Percentiles rank a stretch among this genome's conserved stretches.
Conservation (phyloP, 2,113 vertebrate species). For the Blennius ocellaris region DNA sequence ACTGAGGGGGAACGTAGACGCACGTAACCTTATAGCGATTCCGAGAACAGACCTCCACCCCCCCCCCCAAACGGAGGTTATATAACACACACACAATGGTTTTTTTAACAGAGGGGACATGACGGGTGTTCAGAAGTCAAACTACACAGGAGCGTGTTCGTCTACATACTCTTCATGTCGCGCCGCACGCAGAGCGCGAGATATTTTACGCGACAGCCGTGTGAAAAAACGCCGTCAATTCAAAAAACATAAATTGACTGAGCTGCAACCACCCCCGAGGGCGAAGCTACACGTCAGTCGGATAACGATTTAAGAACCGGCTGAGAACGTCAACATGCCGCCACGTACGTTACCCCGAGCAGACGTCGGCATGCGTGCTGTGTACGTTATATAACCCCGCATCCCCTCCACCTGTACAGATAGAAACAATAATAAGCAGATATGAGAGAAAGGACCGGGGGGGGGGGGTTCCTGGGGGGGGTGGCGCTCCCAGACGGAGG, state of each 20-base stretch:
- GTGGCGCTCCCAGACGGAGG: too few relatives aligned
- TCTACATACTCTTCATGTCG: not conserved
- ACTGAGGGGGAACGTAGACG: slow-evolving; percentile 37
- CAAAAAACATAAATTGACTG: not conserved
- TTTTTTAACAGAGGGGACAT: slow-evolving; percentile 1
- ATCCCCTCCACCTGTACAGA: slow-evolving; percentile 19
- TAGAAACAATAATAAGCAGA: slow-evolving; percentile 41
- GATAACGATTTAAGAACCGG: slow-evolving; percentile 22
- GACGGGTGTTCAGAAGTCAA: not conserved
- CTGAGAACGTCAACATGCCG: slow-evolving; percentile 32
- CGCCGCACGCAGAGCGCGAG: not conserved
- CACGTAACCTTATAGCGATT: slow-evolving; percentile 15
- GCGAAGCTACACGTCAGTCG: not conserved
- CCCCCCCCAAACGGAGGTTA: not conserved
- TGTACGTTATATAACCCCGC: slow-evolving; percentile 49
- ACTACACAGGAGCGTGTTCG: not conserved
- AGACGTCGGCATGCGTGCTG: slow-evolving; percentile 8
- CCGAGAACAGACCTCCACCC: slow-evolving; percentile 17
- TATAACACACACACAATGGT: slow-evolving; percentile 35
- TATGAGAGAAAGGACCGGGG: slow-evolving; percentile 42
- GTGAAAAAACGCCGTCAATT: slow-evolving; percentile 27
- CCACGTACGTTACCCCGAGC: slow-evolving; percentile 24
- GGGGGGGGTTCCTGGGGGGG: slow-evolving; percentile 23
- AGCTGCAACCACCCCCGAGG: not conserved
- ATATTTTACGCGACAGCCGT: not conserved